Base-by-base conservation (phyloP, 2,113 vertebrate genomes). In the Onychostruthus taczanowskii region DNA sequence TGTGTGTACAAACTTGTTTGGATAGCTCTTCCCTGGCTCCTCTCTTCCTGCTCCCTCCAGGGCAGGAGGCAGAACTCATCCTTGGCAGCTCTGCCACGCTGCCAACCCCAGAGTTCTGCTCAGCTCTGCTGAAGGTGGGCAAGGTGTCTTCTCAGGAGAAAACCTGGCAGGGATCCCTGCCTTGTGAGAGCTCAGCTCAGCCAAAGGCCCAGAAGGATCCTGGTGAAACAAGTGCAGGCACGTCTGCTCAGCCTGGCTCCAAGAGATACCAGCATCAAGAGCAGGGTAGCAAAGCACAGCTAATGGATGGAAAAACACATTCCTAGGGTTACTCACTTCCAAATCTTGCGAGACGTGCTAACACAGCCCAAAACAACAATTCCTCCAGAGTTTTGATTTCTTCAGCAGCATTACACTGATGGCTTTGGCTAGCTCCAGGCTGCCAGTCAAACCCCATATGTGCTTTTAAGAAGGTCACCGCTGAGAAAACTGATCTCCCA, bases 1-100 rank as follows among this genome's bases (percentile, higher is more conserved):
- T 44, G 87, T 96, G 78, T 95, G 96, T 91, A 91, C 87, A 90
- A 94, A 96, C 97, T 94, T 93, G 95, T 96, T 94, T 90, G 93
- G 82, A 75, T 73, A 14, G 75, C 44, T 91, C 11, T n/a, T 93
- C 84, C 59, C 94, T 63, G 80, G 90, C 75, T 93, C 64, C 22
- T 59, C 77, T 53, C 86, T 87, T 89, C 88, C 75, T 1, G 0
- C 44, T 93, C 47, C 81, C 96, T 67, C 55, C 89, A 26, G 95
- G 96, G 92, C 90, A 95, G 67, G 67, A 87, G 93, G 21, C 27
- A 35, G 31, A 84, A n/a, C 47, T 81, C 69, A 69, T 43, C 68
- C 67, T 53, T 96, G 93, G 62, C 88, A 96, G 84, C 79, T 89
- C 69, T n/a, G 74, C 66, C 84, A 20, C 6, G 6, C 3, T 47